Percentiles rank a stretch among this genome's conserved stretches.
phyloP scores from a whole-genome alignment of 23 tunicate species.

The Halocynthia aurantium region DNA sequence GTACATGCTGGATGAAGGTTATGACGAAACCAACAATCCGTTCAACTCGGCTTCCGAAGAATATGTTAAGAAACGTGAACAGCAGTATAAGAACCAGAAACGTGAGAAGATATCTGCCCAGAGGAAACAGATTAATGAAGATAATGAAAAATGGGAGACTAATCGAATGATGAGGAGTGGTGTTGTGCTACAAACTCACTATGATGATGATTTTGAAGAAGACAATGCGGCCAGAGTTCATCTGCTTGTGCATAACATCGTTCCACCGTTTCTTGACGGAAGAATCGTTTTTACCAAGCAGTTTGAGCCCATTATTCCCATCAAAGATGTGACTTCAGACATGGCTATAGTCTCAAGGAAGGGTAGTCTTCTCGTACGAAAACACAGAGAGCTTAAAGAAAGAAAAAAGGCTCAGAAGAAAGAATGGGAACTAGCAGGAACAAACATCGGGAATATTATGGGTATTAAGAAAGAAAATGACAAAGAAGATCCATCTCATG shows the following conservation, averaged over 20 bases:
- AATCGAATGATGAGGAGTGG: slow-evolving; percentile 98
- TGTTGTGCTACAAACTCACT: slow-evolving; percentile 76
- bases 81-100: slow-evolving; percentile 86
- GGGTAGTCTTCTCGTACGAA: slow-evolving; percentile 79
- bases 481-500: slow-evolving; percentile 55
- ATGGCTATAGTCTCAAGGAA: slow-evolving; percentile 94
- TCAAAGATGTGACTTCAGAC: slow-evolving; percentile 98
- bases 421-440: slow-evolving; percentile 99
- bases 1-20: slow-evolving; percentile 99
- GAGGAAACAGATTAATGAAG: slow-evolving; percentile 94
- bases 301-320: slow-evolving; percentile 95
- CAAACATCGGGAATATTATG: slow-evolving; percentile 85
- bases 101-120: slow-evolving; percentile 85
- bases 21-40: slow-evolving; percentile 89
- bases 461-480: slow-evolving; percentile 93
- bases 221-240: slow-evolving; percentile 95
- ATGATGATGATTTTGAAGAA: slow-evolving; percentile 96
- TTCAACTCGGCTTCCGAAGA: slow-evolving; percentile 74
- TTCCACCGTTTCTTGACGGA: slow-evolving; percentile 98
- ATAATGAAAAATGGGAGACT: slow-evolving; percentile 98
- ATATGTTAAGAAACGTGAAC: slow-evolving; percentile 90
- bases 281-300: slow-evolving; percentile 98
- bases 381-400: slow-evolving; percentile 90
- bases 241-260: slow-evolving; percentile 94
- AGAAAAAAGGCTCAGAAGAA: slow-evolving; percentile 89